Evolutionary conservation across 2,797 vertebrate genomes (phyloP).

Genomic region (Gymnothorax javanicus): DNA sequence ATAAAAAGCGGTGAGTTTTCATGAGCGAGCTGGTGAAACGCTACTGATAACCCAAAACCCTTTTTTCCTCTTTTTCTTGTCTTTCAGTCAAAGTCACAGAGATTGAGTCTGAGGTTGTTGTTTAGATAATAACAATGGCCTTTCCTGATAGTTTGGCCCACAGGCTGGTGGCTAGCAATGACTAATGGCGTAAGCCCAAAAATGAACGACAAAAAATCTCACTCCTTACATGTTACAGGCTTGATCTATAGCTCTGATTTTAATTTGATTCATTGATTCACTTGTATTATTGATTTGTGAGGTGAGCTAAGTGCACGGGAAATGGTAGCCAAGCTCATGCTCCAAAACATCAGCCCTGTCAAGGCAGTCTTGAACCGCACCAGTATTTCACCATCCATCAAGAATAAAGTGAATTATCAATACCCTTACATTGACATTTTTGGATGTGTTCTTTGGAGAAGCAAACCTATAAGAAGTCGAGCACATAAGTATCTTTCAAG

Average conservation of each 20-base stretch:
- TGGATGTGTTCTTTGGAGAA: background rate
- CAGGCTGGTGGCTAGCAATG: too few species aligned
- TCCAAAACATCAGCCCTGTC: background rate
- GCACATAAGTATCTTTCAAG: background rate
- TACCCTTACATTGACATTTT: background rate
- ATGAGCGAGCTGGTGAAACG: too few species aligned
- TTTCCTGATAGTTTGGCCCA: too few species aligned
- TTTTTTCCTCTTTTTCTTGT: too few species aligned
- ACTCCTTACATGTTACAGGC: background rate
- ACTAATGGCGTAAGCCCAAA: too few species aligned
- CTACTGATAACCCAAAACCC: too few species aligned
- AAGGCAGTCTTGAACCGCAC: background rate
- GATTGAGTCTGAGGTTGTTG: too few species aligned
- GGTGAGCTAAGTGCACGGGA: background rate
- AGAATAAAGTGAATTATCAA: background rate
- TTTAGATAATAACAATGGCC: too few species aligned
- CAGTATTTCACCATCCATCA: constrained; percentile 1
- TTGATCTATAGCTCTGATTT: background rate
- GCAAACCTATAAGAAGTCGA: background rate
- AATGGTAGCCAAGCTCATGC: background rate
- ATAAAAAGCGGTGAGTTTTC: too few species aligned
- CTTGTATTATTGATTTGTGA: background rate
- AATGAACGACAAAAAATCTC: background rate
- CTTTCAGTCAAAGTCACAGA: too few species aligned
- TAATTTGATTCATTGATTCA: too few species aligned